Conservation (phyloP, 2,888 invertebrate species). For the Synanthedon formicaeformis region DNA sequence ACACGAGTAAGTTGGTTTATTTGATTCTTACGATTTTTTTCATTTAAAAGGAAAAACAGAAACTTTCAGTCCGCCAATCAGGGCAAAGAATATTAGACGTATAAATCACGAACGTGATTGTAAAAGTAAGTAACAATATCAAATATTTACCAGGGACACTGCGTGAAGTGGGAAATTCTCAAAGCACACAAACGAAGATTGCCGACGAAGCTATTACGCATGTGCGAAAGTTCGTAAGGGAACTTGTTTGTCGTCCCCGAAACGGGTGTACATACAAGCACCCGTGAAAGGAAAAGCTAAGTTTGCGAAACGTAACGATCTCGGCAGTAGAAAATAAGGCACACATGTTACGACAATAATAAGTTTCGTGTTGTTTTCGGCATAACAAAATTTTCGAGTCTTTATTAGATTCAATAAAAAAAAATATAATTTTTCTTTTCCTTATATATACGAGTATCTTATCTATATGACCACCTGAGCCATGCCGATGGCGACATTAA, state of each 20-base stretch:
- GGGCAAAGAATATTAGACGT: no score
- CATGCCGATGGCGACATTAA: no score
- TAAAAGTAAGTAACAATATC: conserved; percentile 2
- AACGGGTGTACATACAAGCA: not conserved
- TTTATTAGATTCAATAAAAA: no score
- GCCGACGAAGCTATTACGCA: conserved; percentile 9
- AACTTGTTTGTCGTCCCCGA: conserved; percentile 4
- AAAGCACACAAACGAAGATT: conserved; percentile 1
- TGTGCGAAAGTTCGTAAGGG: conserved; percentile 6
- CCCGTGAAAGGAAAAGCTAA: conserved; percentile 1
- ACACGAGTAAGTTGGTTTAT: no score
- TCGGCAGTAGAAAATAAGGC: not conserved
- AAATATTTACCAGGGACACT: conserved; percentile 6
- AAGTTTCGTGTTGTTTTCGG: no score
- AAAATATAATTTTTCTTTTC: no score
- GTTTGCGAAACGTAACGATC: not conserved
- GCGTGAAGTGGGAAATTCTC: conserved; percentile 2
- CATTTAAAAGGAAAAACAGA: no score
- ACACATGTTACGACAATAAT: not conserved
- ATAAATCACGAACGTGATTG: conserved; percentile 3
- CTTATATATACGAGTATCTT: no score
- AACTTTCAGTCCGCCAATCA: no score
- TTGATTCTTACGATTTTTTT: no score
- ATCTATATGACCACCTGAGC: no score
- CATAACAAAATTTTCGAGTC: no score